These are phyloP conservation scores for Melieria omissa DNA, from an alignment of 2,888 invertebrate genomes.

Conservation along the genomic window DNA sequence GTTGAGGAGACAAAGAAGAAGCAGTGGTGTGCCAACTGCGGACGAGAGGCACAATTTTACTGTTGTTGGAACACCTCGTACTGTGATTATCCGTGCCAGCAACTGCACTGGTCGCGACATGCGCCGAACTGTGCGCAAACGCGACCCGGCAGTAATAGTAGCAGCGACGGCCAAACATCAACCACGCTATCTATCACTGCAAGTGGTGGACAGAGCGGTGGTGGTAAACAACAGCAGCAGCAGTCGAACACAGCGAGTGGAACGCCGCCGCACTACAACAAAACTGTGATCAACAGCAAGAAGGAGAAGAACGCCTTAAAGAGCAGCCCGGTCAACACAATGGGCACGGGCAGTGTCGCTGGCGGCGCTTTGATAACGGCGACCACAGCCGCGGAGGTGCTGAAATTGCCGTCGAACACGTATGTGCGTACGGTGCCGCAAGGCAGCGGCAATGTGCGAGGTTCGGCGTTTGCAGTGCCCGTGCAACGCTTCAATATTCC, in stretches of 20 bases:
- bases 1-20: constrained; percentile 83
- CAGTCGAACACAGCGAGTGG: constrained; percentile 27
- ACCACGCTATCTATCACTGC: constrained; percentile 28
- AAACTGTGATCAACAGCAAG: constrained; percentile 37
- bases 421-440: constrained; percentile 55
- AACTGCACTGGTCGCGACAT: constrained; percentile 86
- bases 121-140: constrained; percentile 61
- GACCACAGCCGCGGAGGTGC: constrained; percentile 48
- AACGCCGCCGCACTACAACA: constrained; percentile 40
- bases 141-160: constrained; percentile 32
- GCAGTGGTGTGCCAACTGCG: constrained; percentile 93
- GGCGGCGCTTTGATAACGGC: constrained; percentile 15
- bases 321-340: constrained; percentile 27
- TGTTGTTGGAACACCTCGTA: constrained; percentile 98
- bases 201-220: constrained; percentile 23
- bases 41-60: constrained; percentile 88
- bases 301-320: constrained; percentile 41
- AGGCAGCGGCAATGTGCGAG: constrained; percentile 40
- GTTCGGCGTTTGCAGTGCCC: constrained; percentile 47
- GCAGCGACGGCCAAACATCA: constrained; percentile 35
- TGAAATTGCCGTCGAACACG: constrained; percentile 62
- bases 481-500: constrained; percentile 60
- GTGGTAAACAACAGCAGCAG: constrained; percentile 10
- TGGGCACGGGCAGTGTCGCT: constrained; percentile 15
- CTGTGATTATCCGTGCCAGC: constrained; percentile 90